A percentile compares a stretch with the other conserved stretches of the same genome.
Conservation (phyloP, 2,888 invertebrate species). For the Eristalinus sepulchralis region DNA sequence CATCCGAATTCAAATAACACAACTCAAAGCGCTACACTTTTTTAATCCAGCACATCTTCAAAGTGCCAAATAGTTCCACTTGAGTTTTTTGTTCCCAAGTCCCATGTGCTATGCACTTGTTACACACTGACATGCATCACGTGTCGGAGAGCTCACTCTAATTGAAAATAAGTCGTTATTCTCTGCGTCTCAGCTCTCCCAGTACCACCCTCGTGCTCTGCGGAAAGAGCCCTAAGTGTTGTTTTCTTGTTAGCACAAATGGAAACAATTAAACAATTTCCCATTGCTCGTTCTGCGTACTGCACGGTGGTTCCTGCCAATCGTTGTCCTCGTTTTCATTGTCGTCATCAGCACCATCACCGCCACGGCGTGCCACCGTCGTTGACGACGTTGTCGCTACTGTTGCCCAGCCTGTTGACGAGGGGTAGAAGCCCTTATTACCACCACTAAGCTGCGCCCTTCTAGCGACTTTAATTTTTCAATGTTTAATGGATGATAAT, state of each 20-base stretch:
- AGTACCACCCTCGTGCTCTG: constrained; percentile 12
- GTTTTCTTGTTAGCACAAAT: constrained; percentile 73
- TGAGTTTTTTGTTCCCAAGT: constrained; percentile 23
- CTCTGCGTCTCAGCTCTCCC: constrained; percentile 30
- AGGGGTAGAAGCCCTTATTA: constrained; percentile 59
- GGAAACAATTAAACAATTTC: constrained; percentile 75
- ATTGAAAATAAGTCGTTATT: constrained; percentile 71
- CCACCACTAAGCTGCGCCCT: constrained; percentile 59
- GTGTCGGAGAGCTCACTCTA: constrained; percentile 71
- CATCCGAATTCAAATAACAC: neutral
- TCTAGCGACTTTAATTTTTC: constrained; percentile 49
- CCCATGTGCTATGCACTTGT: constrained; percentile 73
- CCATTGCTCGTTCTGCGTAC: constrained; percentile 67
- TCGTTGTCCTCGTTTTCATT: constrained; percentile 3
- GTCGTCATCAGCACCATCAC: neutral
- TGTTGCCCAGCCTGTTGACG: constrained; percentile 4
- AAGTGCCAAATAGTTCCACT: neutral
- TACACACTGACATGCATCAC: constrained; percentile 75
- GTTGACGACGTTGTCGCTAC: constrained; percentile 3
- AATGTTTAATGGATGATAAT: constrained; percentile 61
- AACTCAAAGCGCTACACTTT: neutral
- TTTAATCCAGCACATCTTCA: neutral
- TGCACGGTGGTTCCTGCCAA: constrained; percentile 23
- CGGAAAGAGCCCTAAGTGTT: constrained; percentile 61
- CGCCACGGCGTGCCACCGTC: constrained; percentile 3